These are phyloP conservation scores for Agrochola litura DNA, from an alignment of 2,888 invertebrate species.

Conservation along the genomic window DNA sequence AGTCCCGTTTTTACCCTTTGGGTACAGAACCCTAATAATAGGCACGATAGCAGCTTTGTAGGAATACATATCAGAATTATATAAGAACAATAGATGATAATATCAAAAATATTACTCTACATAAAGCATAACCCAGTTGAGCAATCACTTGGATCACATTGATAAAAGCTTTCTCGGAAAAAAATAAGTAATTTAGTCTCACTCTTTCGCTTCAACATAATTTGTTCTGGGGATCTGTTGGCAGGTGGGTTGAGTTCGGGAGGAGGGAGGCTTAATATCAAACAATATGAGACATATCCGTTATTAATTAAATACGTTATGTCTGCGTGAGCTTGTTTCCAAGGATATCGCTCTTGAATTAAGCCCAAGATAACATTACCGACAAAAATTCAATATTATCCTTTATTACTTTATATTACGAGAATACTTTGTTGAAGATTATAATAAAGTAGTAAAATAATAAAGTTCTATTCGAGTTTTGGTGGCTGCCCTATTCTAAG, in stretches of 20 bases:
- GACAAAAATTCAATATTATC: slow-evolving; percentile 51
- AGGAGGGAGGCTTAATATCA: slow-evolving; percentile 49
- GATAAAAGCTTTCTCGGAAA: slow-evolving; percentile 32
- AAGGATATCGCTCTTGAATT: slow-evolving; percentile 42
- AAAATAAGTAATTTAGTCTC: slow-evolving; percentile 19
- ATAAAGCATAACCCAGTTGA: slow-evolving; percentile 1
- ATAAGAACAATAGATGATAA: not conserved
- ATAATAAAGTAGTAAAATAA: slow-evolving; percentile 45
- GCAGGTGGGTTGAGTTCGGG: slow-evolving; percentile 23
- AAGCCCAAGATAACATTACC: slow-evolving; percentile 35
- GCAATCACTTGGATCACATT: slow-evolving; percentile 35
- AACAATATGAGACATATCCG: slow-evolving; percentile 64
- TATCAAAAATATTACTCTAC: not conserved
- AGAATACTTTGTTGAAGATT: slow-evolving; percentile 15
- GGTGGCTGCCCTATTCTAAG: slow-evolving; percentile 26
- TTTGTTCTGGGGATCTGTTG: slow-evolving; percentile 39
- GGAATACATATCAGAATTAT: not conserved
- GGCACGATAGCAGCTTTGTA: not conserved
- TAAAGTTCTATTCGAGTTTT: slow-evolving; percentile 42
- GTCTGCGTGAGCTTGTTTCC: slow-evolving; percentile 37
- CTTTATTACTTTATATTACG: slow-evolving; percentile 28
- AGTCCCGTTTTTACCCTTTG: too few species aligned
- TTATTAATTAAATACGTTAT: slow-evolving; percentile 63
- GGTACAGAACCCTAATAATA: too few species aligned
- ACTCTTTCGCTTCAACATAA: slow-evolving; percentile 48